Percentiles rank a stretch among this genome's conserved stretches.
Conservation (phyloP, 1,140 invertebrate species). For the Drosophila kohkoa region DNA sequence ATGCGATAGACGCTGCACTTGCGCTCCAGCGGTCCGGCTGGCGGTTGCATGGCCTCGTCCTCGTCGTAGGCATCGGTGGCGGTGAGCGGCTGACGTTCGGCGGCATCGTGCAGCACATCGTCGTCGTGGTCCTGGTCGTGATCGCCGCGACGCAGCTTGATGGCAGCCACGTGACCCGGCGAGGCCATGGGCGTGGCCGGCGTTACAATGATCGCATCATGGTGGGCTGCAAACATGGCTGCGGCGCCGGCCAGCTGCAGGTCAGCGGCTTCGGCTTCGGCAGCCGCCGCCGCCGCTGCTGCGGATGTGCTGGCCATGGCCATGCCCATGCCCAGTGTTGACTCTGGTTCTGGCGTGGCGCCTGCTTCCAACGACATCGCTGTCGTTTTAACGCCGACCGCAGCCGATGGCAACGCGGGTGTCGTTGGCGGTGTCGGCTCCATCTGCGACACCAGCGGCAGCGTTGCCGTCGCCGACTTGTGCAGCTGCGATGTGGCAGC, state of each 20-base stretch:
- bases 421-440: slow-evolving; percentile 72
- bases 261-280: slow-evolving; percentile 21
- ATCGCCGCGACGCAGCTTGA: slow-evolving; percentile 61
- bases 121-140: slow-evolving; percentile 50
- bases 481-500: slow-evolving; percentile 61
- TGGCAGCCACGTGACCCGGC: slow-evolving; percentile 67
- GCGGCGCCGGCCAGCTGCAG: slow-evolving; percentile 58
- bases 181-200: slow-evolving; percentile 84
- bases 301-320: slow-evolving; percentile 63
- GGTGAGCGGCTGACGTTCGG: slow-evolving; percentile 68
- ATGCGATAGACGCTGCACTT: slow-evolving; percentile 84
- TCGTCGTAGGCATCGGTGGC: slow-evolving; percentile 58
- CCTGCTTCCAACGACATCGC: slow-evolving; percentile 59
- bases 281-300: slow-evolving; percentile 60
- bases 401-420: slow-evolving; percentile 65
- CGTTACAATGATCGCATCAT: slow-evolving; percentile 84
- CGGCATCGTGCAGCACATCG: slow-evolving; percentile 59
- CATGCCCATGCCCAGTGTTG: slow-evolving; percentile 14
- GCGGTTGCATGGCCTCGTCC: slow-evolving; percentile 69
- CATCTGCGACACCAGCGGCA: slow-evolving; percentile 80
- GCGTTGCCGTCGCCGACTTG: slow-evolving; percentile 83
- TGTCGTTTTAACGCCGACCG: slow-evolving; percentile 78
- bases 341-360: slow-evolving; percentile 45
- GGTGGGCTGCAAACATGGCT: slow-evolving; percentile 65
- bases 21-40: slow-evolving; percentile 73